phyloP scores from a whole-genome alignment of 1,140 invertebrate species.

The Portunus trituberculatus region DNA sequence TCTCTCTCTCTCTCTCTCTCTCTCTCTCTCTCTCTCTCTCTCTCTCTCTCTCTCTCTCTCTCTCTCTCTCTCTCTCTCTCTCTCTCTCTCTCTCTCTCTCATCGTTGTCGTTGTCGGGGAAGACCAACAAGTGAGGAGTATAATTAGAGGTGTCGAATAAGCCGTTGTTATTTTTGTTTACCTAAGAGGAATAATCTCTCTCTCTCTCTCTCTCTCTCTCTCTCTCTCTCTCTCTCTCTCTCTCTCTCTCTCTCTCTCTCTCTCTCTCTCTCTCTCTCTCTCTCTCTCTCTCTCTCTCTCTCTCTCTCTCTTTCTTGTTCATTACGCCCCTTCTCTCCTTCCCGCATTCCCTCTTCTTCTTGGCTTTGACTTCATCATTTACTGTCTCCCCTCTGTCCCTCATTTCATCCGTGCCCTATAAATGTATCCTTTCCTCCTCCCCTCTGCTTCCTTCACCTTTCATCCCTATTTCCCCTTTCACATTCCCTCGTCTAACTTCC shows the following conservation, averaged over 20 bases:
- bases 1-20: background rate
- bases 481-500: background rate
- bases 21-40: background rate
- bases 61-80: background rate
- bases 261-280: background rate
- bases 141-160: too few relatives aligned
- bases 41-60: background rate
- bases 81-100: background rate
- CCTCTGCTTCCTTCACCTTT: background rate
- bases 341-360: background rate
- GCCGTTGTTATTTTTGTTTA: too few relatives aligned
- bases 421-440: background rate
- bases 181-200: too few relatives aligned
- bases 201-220: background rate
- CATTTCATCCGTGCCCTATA: too few relatives aligned
- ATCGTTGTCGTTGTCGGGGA: too few relatives aligned
- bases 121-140: too few relatives aligned
- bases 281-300: slow-evolving; percentile 9
- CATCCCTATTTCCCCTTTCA: too few relatives aligned
- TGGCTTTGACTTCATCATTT: background rate
- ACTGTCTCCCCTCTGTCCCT: background rate
- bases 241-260: background rate
- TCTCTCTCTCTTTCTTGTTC: too few relatives aligned
- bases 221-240: background rate
- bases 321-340: too few relatives aligned